Evolutionary conservation across 2,888 invertebrate genomes (phyloP).

Genomic region (Plagodis pulveraria): DNA sequence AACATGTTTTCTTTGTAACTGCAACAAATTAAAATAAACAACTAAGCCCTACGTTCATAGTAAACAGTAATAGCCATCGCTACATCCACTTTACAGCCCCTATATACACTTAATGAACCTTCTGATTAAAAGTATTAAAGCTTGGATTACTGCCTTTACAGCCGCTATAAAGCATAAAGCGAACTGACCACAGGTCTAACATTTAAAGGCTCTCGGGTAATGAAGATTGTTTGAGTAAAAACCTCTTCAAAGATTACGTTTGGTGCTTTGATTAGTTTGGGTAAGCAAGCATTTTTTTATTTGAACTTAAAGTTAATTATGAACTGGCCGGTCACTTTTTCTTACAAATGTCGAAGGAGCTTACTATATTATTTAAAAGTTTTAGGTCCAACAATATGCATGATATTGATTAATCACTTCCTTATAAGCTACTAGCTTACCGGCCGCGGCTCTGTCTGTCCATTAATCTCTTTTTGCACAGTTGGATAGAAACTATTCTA

Average conservation of each 20-base stretch:
- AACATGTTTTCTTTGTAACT: constrained; percentile 2
- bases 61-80: constrained; percentile 33
- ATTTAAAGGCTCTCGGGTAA: constrained; percentile 30
- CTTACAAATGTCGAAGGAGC: no score
- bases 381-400: no score
- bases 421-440: no score
- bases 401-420: no score
- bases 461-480: no score
- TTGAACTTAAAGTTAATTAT: no score
- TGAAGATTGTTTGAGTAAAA: constrained; percentile 21
- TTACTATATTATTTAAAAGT: no score
- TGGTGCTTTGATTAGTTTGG: no score
- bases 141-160: constrained; percentile 39
- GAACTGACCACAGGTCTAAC: constrained; percentile 34
- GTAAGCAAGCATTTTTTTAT: no score
- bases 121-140: constrained; percentile 43
- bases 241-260: neutral
- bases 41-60: constrained; percentile 25
- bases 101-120: constrained; percentile 44
- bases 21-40: constrained; percentile 8
- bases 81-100: constrained; percentile 42
- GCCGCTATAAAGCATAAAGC: constrained; percentile 39
- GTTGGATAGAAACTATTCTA: no score
- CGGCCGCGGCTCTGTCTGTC: no score
- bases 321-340: no score